A percentile compares a stretch with the other conserved stretches of the same genome.
Evolutionary conservation across 1,140 invertebrate genomes (phyloP).

Genomic region (Nymphalis io): DNA sequence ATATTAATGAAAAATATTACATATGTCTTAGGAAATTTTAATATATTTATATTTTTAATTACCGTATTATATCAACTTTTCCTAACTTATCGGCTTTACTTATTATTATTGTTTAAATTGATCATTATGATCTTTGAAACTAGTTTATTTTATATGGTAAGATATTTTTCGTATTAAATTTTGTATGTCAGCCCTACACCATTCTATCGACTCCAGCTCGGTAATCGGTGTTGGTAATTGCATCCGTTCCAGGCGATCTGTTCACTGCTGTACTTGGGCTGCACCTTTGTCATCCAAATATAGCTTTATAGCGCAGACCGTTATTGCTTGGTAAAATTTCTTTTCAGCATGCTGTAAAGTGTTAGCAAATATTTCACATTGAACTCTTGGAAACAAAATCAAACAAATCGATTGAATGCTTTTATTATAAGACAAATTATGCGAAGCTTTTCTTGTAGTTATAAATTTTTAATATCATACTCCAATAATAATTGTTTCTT

Average conservation of each 20-base stretch:
- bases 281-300: conserved; percentile 20
- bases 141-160: neutral
- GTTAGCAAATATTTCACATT: neutral
- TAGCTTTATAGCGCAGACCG: conserved; percentile 8
- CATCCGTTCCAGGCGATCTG: conserved; percentile 54
- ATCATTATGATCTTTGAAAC: neutral
- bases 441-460: too few relatives aligned
- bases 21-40: too few relatives aligned
- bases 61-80: too few relatives aligned
- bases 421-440: too few relatives aligned
- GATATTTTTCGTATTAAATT: neutral
- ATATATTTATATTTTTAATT: too few relatives aligned
- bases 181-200: conserved; percentile 26
- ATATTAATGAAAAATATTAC: too few relatives aligned
- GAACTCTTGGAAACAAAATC: neutral
- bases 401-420: too few relatives aligned
- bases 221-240: conserved; percentile 51
- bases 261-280: conserved; percentile 26
- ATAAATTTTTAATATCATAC: too few relatives aligned
- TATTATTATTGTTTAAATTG: too few relatives aligned
- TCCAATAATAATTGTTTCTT: too few relatives aligned
- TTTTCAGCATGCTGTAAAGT: neutral
- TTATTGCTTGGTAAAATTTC: conserved; percentile 6
- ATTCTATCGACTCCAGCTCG: conserved; percentile 35
- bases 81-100: too few relatives aligned